Conservation (phyloP, 92 coral and sea anemone genomes). For the Anthopleura xanthogrammica region DNA sequence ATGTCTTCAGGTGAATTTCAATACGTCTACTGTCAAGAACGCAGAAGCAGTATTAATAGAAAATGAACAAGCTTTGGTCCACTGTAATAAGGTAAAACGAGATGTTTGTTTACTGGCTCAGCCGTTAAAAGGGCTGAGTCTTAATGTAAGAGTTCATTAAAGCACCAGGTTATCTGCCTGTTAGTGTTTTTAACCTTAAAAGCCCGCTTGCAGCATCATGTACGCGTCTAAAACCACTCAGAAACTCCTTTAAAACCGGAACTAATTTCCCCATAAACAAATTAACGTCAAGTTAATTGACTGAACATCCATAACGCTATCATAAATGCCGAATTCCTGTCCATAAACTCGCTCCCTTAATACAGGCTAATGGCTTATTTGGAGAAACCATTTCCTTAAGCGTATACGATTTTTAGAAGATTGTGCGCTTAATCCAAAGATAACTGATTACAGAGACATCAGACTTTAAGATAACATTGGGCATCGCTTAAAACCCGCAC, state of each 20-base stretch:
- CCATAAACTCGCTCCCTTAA: not conserved
- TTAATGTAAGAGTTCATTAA: not conserved
- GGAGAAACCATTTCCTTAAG: not conserved
- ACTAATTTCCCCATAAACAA: not conserved
- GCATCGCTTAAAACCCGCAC: not conserved
- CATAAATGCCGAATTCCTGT: not conserved
- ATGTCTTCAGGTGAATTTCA: constrained; percentile 57
- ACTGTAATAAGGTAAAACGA: constrained; percentile 75
- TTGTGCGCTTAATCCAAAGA: not conserved
- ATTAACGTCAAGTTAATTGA: constrained; percentile 1
- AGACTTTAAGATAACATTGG: not conserved
- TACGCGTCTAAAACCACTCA: not conserved
- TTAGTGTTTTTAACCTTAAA: constrained; percentile 5
- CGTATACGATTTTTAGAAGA: not conserved
- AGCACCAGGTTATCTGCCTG: not conserved
- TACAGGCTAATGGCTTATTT: not conserved
- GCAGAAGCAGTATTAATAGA: constrained; percentile 76
- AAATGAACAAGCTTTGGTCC: constrained; percentile 81
- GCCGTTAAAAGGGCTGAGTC: not conserved
- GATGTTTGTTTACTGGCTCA: not conserved
- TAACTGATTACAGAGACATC: not conserved
- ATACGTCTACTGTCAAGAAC: constrained; percentile 32
- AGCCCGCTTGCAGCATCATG: not conserved
- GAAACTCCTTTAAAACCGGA: not conserved
- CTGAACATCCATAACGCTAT: constrained; percentile 1